Percentiles rank a stretch among this genome's conserved stretches.
phyloP scores from a whole-genome alignment of 2,888 invertebrate species.

The Drosophila meridionalis region DNA sequence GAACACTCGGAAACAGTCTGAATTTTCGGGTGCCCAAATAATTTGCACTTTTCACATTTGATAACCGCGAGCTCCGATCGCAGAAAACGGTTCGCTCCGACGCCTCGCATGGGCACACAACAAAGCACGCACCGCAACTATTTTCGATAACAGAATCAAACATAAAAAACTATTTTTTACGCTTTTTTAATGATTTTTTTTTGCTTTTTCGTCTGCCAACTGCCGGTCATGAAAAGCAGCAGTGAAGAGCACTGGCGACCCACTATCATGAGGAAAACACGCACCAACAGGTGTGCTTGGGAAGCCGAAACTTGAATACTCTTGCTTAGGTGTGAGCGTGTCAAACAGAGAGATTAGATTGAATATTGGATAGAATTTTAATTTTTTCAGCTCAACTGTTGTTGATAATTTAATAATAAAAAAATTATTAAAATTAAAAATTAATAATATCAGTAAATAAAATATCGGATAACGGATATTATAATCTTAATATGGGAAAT shows the following conservation, averaged over 20 bases:
- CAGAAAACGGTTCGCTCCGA: constrained; percentile 18
- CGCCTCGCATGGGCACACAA: constrained; percentile 55
- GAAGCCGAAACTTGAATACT: background rate
- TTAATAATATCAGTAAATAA: background rate
- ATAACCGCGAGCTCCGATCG: constrained; percentile 38
- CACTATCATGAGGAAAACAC: constrained; percentile 32
- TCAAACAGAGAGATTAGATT: background rate
- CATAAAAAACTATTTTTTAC: constrained; percentile 37
- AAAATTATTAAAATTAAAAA: no score
- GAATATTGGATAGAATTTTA: background rate
- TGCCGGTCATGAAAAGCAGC: constrained; percentile 77
- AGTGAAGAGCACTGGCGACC: constrained; percentile 40
- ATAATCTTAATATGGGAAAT: no score
- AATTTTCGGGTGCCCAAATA: constrained; percentile 3
- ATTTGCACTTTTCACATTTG: constrained; percentile 54
- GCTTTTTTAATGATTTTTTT: constrained; percentile 12
- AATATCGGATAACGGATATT: background rate
- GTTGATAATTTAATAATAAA: background rate
- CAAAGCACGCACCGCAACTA: constrained; percentile 74
- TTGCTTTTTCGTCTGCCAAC: constrained; percentile 61
- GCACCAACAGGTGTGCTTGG: background rate
- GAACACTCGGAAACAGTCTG: constrained; percentile 19
- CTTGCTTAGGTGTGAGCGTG: background rate
- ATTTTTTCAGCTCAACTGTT: background rate
- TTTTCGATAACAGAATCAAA: constrained; percentile 63